Evolutionary conservation across 2,113 vertebrate species (phyloP), one percentile per base, ranked within the genome.

Genomic region (Thalassarche chlororhynchos): DNA sequence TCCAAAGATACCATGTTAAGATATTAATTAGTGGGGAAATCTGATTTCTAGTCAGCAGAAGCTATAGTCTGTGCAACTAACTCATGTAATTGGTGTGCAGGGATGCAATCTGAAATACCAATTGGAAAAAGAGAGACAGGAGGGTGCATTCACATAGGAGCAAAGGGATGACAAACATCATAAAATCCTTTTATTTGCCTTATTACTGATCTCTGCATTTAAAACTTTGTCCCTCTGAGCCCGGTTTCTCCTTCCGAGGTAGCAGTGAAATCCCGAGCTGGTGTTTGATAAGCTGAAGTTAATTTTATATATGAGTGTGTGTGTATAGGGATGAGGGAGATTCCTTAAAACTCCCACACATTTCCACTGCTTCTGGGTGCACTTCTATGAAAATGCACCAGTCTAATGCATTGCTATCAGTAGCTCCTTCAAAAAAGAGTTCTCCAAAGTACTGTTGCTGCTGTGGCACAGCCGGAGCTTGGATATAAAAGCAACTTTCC

Each of bases 181-280:
- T 86, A 18, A 89, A 60, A 54, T 46, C 0, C 71, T 88, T 83
- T 75, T 70, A 87, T 97, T 91, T 96, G 74, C 75, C 31, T 92
- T 78, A 75, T 84, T 77, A 88, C 54, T 85, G 58, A 92, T 89
- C 62, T 93, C 42, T 95, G 38, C 25, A 36, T 54, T 90, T 93
- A 84, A 46, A 82, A 71, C 82, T 97, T 95, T 93, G 44, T 88
- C 55, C 90, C 78, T 92, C 93, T 85, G 46, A 94, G 70, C 81
- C 90, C 60, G 0, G 24, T 74, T 94, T 89, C 84, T 95, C 90
- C 54, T 89, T 84, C 86, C 21, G 40, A 90, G 71, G 72, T 36
- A 90, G 62, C 76, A 90, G 36, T 79, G 77, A 83, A 86, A 89
- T 80, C 36, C 65, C 84, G 66, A 91, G 36, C 44, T 92, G 26